phyloP scores from a whole-genome alignment of 2,888 invertebrate genomes.

The Megamerina dolium region DNA sequence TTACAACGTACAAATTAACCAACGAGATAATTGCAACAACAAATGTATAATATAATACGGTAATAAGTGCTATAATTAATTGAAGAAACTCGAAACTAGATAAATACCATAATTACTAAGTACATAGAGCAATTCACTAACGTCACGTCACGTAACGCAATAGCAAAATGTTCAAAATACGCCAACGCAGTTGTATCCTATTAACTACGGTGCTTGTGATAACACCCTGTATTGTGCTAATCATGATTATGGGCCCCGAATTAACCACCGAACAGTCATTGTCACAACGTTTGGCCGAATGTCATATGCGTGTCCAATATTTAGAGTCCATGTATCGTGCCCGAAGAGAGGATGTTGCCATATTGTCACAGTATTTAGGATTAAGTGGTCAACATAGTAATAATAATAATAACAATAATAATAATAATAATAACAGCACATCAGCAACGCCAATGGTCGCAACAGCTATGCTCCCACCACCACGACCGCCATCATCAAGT shows the following conservation, averaged over 20 bases:
- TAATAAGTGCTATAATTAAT: too few relatives aligned
- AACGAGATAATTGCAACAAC: too few relatives aligned
- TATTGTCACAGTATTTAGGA: constrained; percentile 61
- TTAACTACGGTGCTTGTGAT: constrained; percentile 54
- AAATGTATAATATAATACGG: too few relatives aligned
- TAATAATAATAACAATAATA: too few relatives aligned
- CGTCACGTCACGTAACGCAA: too few relatives aligned
- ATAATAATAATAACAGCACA: constrained; percentile 19
- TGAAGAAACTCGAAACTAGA: too few relatives aligned
- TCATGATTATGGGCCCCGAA: constrained; percentile 52
- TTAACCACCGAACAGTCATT: constrained; percentile 60
- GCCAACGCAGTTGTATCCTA: constrained; percentile 56
- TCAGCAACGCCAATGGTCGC: constrained; percentile 29
- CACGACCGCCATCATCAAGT: neutral
- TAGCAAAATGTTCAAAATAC: constrained; percentile 26
- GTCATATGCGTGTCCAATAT: constrained; percentile 71
- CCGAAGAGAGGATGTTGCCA: constrained; percentile 69
- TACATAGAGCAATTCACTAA: too few relatives aligned
- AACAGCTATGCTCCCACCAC: constrained; percentile 13
- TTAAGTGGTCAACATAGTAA: too few relatives aligned
- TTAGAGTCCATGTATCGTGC: constrained; percentile 72
- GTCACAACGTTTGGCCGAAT: constrained; percentile 66
- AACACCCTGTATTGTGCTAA: constrained; percentile 54
- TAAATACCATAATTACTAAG: too few relatives aligned
- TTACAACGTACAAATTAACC: too few relatives aligned